Evolutionary conservation across 2,888 invertebrate species (phyloP).

Genomic region (Cerceris ruficornis): DNA sequence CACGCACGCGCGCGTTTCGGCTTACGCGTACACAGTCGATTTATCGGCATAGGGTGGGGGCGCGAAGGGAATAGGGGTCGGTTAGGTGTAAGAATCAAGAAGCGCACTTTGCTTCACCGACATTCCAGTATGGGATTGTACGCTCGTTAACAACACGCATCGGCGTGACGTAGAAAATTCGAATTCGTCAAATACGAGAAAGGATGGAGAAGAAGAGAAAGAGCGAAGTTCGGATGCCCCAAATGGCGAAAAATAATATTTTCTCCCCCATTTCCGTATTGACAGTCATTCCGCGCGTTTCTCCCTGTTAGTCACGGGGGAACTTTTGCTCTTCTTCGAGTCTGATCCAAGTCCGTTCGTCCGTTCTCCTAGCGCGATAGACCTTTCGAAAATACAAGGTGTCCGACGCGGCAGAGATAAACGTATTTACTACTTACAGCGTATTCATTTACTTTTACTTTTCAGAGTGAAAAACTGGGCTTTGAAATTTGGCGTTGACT

Average conservation of each 20-base stretch:
- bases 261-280: not conserved
- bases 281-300: too few relatives aligned
- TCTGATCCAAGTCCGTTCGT: too few relatives aligned
- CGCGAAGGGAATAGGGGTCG: not conserved
- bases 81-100: not conserved
- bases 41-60: constrained; percentile 30
- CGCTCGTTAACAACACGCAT: not conserved
- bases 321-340: too few relatives aligned
- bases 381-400: too few relatives aligned
- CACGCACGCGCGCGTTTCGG: constrained; percentile 37
- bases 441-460: constrained; percentile 34
- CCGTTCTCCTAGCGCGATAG: not conserved
- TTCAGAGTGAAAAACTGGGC: constrained; percentile 96
- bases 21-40: constrained; percentile 51
- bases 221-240: not conserved
- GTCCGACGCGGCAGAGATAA: too few relatives aligned
- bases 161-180: too few relatives aligned
- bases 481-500: constrained; percentile 93
- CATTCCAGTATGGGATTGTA: not conserved
- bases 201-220: not conserved
- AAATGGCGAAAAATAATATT: constrained; percentile 5
- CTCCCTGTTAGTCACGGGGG: too few relatives aligned
- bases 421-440: too few relatives aligned
- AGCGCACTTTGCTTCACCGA: too few relatives aligned
- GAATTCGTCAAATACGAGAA: not conserved